phyloP scores from a whole-genome alignment of 2,888 invertebrate species.

The Mesopsocus fuscifrons region DNA sequence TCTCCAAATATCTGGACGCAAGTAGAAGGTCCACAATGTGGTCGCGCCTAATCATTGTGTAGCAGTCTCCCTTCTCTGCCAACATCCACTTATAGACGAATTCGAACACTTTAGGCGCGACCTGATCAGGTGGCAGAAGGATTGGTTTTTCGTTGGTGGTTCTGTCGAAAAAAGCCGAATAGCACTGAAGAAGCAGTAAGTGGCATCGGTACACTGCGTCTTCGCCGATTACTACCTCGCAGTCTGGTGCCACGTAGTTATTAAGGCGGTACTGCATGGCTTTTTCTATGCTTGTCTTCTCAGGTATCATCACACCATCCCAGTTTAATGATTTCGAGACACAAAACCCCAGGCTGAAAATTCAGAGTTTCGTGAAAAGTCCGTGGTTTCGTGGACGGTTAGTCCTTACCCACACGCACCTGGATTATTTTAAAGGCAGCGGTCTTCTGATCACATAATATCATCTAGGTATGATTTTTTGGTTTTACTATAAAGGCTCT shows the following conservation, averaged over 20 bases:
- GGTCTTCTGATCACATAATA: no score
- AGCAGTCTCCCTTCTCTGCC: slow-evolving; percentile 37
- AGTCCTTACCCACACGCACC: no score
- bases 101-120: slow-evolving; percentile 38
- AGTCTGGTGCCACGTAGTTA: slow-evolving; percentile 44
- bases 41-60: slow-evolving; percentile 40
- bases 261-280: slow-evolving; percentile 43
- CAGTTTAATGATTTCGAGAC: no score
- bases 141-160: slow-evolving; percentile 10
- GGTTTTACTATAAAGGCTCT: no score
- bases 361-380: no score
- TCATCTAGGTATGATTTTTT: no score
- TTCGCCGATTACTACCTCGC: slow-evolving; percentile 36
- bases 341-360: no score
- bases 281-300: slow-evolving; percentile 45
- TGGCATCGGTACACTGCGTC: slow-evolving; percentile 49
- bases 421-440: no score
- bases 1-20: slow-evolving; percentile 47
- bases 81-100: slow-evolving; percentile 72
- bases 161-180: slow-evolving; percentile 41
- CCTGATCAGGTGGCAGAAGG: slow-evolving; percentile 20
- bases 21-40: slow-evolving; percentile 53
- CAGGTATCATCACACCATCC: no score
- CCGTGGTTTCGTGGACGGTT: no score
- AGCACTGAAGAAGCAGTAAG: slow-evolving; percentile 45